A percentile compares a stretch with the other conserved stretches of the same genome.
Evolutionary conservation across 2,113 vertebrate genomes (phyloP).

Genomic region (Dipodomys ordii): DNA sequence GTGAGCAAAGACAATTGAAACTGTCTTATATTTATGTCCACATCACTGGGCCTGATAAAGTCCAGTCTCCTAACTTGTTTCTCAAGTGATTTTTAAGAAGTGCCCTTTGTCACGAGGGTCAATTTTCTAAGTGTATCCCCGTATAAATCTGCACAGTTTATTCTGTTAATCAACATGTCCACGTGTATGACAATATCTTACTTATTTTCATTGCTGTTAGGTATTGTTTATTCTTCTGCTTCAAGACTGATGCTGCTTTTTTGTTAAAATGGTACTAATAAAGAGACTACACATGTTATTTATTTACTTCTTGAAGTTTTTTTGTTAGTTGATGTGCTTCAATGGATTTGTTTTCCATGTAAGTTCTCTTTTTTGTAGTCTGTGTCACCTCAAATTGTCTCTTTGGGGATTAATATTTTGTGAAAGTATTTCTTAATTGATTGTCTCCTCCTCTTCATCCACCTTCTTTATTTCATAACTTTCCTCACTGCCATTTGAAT

Average conservation of each 20-base stretch:
- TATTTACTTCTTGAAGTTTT: too few species aligned
- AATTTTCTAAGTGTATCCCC: not conserved
- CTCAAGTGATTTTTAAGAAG: slow-evolving; percentile 18
- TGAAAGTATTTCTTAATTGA: too few species aligned
- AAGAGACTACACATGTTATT: too few species aligned
- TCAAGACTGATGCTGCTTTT: not conserved
- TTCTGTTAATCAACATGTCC: not conserved
- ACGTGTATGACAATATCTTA: not conserved
- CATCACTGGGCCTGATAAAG: too few species aligned
- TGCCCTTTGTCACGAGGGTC: not conserved
- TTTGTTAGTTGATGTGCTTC: too few species aligned
- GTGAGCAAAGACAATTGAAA: not conserved
- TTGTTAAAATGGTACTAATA: too few species aligned
- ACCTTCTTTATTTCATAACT: too few species aligned
- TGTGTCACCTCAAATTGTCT: too few species aligned
- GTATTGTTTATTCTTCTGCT: fast-evolving
- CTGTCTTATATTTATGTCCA: not conserved
- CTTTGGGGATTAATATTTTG: too few species aligned
- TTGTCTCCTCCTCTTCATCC: too few species aligned
- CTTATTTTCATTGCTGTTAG: not conserved
- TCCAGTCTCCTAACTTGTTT: not conserved
- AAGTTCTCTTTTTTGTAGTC: too few species aligned
- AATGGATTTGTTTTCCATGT: too few species aligned
- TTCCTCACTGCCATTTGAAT: not conserved
- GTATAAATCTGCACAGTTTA: not conserved